Evolutionary conservation across 2,888 invertebrate genomes (phyloP), one percentile per base, ranked within the genome.

Genomic region (Cephus rjabovi): DNA sequence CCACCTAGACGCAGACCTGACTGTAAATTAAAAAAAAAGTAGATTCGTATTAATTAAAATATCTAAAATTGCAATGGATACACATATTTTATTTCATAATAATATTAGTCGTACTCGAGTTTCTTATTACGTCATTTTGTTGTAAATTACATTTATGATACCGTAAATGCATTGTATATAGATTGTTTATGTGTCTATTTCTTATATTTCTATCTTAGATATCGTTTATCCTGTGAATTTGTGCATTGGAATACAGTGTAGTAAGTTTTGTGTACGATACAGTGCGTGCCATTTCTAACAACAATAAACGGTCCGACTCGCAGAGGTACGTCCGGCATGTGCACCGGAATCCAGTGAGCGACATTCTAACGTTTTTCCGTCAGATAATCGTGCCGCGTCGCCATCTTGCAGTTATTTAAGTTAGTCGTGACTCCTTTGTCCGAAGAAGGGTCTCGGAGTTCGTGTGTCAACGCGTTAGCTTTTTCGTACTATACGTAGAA

Each of bases 1-100:
- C 23, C 56, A 56, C 23, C 23, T 56, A 23, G 23, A 56, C 9
- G 2, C 1, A 4, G 15, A 40, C 6, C 6, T 40, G 40, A 12
- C 37, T 15, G 37, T 37, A 40, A 23, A 56, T 56, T 23, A 0
- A 6, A 2, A 56, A 37, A 56, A 23, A 23, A 2, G 56, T 56
- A 9, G 9, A 56, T 56, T 56, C 23, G 56, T 23, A 56, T 56
- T 23, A 23, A 56, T 56, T 56, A 23, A 9, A 23, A 23, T 56
- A 23, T 56, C 9, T 23, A 9, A 23, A 56, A 23, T 56, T 56
- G 9, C 56, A 56, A 9, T 56, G 23, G 23, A 9, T 23, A 6
- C 15, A 9, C 23, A 23, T 23, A 56, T 74, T 79, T n/a, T 31
- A n/a, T 23, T 34, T 15, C 12, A 33, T 77, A 76, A 76, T 77